Percentiles rank a stretch among this genome's conserved stretches.
phyloP scores from a whole-genome alignment of 2,113 vertebrate species.

The Progne subis region DNA sequence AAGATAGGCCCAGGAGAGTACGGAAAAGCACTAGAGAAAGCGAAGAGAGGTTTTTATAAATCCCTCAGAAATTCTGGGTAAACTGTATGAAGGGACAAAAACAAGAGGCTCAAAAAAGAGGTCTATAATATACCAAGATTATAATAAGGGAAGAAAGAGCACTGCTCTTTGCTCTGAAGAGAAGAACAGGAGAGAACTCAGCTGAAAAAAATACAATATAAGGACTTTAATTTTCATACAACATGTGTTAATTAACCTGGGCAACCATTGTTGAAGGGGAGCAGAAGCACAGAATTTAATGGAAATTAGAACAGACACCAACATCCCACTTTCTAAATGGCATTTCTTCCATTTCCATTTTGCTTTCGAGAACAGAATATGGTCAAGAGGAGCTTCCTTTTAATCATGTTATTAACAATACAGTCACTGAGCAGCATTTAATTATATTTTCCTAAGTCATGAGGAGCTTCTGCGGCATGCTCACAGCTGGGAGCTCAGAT shows the following conservation, averaged over 20 bases:
- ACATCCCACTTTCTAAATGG: conserved; percentile 9
- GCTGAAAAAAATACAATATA: not conserved
- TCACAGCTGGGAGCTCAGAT: not conserved
- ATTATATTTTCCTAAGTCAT: not conserved
- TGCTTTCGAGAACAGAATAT: fast-evolving
- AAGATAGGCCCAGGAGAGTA: not conserved
- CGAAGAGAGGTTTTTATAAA: not conserved
- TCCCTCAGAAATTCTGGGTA: not conserved
- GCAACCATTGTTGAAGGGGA: not conserved
- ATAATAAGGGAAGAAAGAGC: not conserved
- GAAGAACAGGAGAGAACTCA: not conserved
- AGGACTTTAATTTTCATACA: conserved; percentile 20
- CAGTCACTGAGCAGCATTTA: not conserved
- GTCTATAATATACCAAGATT: not conserved
- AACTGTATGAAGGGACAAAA: not conserved
- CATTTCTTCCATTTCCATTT: conserved; percentile 10
- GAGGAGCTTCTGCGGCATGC: fast-evolving
- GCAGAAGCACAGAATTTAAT: not conserved
- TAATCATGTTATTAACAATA: not conserved
- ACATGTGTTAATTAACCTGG: conserved; percentile 44
- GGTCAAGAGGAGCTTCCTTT: not conserved
- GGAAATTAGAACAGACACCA: conserved; percentile 40
- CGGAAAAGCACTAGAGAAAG: not conserved
- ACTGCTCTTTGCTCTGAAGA: not conserved
- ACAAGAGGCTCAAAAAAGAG: not conserved